Evolutionary conservation across 2,888 invertebrate species (phyloP), one percentile per base, ranked within the genome.

Genomic region (Lumbricus terrestris): DNA sequence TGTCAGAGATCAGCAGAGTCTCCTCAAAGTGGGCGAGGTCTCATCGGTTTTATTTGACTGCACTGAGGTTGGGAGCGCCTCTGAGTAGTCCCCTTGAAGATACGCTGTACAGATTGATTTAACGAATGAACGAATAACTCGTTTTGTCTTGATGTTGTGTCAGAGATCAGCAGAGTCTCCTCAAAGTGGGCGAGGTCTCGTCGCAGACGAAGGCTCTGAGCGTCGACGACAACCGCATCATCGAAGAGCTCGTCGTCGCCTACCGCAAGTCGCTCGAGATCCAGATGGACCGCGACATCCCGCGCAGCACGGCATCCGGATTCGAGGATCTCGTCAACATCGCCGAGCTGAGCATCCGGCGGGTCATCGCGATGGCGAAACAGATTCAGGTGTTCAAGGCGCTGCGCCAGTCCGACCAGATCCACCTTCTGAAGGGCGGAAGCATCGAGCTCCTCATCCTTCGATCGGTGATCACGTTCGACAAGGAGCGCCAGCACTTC

Each of bases 371-470:
- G 93, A 96, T 96, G 96, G 95, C 96, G 42, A 96, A 96, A 93
- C 95, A 95, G 90, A 90, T 90, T 34, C 90, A 83, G 35, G 47
- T 40, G 35, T 90, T 90, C 40, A 90, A 90, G 88, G 97, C 97
- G 94, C 97, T 99, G 96, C 98, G 98, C 94, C 98, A 98, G 94
- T 97, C 97, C 93, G 99, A 99, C 95, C 98, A 99, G 95, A 96
- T 98, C 91, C 96, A 97, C 40, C 95, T 98, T 47, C 95, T 98
- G n/a, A 98, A 98, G 95, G 98, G 98, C 4, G 98, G 98, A 0
- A 98, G 98, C 94, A 98, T 98, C 88, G 99, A 99, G 95, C 97
- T 99, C 97, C 97, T 99, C 97, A 97, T 99, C 92, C 96, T 99
- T 90, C 96, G 98, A 38, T 98, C 98, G 93, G 98, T 98, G 0